phyloP scores from a whole-genome alignment of 2,888 invertebrate species.

The Parasteatoda lunata region DNA sequence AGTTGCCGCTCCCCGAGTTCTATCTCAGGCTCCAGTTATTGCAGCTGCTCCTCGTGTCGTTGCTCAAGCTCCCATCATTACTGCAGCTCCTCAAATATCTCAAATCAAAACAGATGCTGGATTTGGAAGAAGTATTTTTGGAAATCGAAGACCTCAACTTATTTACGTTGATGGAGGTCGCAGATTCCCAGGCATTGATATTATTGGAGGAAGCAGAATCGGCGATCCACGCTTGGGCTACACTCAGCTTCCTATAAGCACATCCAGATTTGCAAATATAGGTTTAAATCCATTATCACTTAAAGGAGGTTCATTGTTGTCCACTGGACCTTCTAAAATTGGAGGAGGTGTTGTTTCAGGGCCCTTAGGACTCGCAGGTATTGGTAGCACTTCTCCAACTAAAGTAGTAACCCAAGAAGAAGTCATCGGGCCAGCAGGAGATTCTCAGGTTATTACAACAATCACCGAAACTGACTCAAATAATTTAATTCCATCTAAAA shows the following conservation, averaged over 20 bases:
- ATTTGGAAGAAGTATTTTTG: constrained; percentile 28
- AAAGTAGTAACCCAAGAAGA: constrained; percentile 54
- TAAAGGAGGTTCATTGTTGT: neutral
- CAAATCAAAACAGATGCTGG: constrained; percentile 37
- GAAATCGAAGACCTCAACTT: constrained; percentile 25
- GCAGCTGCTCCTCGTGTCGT: neutral
- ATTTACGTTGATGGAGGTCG: constrained; percentile 56
- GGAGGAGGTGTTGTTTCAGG: constrained; percentile 30
- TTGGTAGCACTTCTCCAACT: neutral
- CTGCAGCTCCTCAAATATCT: constrained; percentile 36
- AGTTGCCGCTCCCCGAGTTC: neutral
- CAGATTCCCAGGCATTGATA: constrained; percentile 50
- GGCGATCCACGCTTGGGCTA: constrained; percentile 55
- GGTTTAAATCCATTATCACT: constrained; percentile 19
- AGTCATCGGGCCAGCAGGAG: constrained; percentile 51
- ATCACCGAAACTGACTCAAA: constrained; percentile 39
- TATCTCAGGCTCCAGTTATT: neutral
- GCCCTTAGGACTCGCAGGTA: constrained; percentile 12
- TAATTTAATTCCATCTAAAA: constrained; percentile 36
- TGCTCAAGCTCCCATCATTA: constrained; percentile 26
- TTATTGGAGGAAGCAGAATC: constrained; percentile 54
- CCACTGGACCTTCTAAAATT: no score
- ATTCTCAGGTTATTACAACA: constrained; percentile 35
- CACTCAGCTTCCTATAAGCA: constrained; percentile 33
- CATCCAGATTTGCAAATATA: constrained; percentile 15